phyloP scores from a whole-genome alignment of 2,888 invertebrate genomes.

The Idaea dimidiata region DNA sequence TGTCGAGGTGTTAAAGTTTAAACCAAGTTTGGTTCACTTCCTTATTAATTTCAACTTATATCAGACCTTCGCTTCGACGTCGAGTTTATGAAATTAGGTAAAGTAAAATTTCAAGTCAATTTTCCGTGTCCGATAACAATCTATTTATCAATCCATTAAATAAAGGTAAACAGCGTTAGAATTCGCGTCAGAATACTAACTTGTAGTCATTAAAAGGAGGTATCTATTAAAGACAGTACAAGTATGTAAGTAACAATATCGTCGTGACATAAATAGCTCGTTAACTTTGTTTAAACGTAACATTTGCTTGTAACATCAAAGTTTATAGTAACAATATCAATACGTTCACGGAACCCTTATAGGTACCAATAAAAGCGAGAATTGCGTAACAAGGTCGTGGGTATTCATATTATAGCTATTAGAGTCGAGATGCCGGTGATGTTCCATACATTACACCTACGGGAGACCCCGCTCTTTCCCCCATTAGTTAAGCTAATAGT shows the following conservation, averaged over 20 bases:
- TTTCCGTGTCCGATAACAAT: not conserved
- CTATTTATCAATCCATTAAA: not conserved
- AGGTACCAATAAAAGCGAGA: not conserved
- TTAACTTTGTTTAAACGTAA: not conserved
- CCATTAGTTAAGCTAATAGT: slow-evolving; percentile 59
- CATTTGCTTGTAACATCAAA: not conserved
- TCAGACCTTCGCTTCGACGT: not conserved
- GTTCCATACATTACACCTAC: slow-evolving; percentile 32
- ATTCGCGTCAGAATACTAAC: not conserved
- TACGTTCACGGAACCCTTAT: not conserved
- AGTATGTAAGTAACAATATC: not conserved
- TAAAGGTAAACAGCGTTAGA: not conserved
- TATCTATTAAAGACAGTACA: not conserved
- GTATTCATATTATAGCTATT: slow-evolving; percentile 13
- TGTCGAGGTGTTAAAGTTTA: not conserved
- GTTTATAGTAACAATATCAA: not conserved
- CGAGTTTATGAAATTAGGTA: not conserved
- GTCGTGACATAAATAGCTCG: not conserved
- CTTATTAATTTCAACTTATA: not conserved
- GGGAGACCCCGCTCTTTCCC: slow-evolving; percentile 30
- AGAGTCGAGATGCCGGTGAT: slow-evolving; percentile 29
- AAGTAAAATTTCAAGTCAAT: not conserved
- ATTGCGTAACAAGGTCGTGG: not conserved
- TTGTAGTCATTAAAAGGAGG: not conserved
- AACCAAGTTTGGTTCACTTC: not conserved